These are phyloP conservation scores for Pelobates fuscus DNA, from an alignment of 2,113 vertebrate species.

Conservation along the genomic window DNA sequence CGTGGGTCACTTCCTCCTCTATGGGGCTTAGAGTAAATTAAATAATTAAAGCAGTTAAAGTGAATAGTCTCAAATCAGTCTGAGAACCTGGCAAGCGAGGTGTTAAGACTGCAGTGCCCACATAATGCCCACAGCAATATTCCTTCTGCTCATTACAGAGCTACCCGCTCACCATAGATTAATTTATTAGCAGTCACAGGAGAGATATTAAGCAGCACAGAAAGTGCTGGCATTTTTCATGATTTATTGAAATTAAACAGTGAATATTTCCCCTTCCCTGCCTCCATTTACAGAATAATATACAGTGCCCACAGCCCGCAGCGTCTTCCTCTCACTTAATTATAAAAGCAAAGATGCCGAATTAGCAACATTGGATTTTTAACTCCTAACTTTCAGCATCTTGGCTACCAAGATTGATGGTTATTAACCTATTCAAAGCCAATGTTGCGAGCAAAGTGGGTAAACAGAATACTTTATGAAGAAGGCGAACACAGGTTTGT, in stretches of 20 bases:
- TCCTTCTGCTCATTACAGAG: slow-evolving; percentile 29
- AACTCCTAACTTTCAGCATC: too few relatives aligned
- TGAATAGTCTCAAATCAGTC: too few relatives aligned
- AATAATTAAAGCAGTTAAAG: too few relatives aligned
- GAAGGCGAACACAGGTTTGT: too few relatives aligned
- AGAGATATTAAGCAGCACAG: slow-evolving; percentile 30
- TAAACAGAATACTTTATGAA: too few relatives aligned
- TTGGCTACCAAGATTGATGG: too few relatives aligned
- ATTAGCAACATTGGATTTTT: neutral
- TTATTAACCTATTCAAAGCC: too few relatives aligned
- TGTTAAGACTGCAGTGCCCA: slow-evolving; percentile 29
- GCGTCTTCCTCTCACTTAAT: slow-evolving; percentile 22
- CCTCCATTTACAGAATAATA: slow-evolving; percentile 27
- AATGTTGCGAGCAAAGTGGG: too few relatives aligned
- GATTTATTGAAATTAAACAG: slow-evolving; percentile 42
- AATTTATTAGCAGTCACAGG: slow-evolving; percentile 29
- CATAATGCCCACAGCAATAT: slow-evolving; percentile 35
- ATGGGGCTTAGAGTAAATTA: too few relatives aligned
- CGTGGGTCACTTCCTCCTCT: too few relatives aligned
- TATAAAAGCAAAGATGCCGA: slow-evolving; percentile 6
- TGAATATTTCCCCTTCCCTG: neutral
- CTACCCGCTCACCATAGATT: slow-evolving; percentile 19
- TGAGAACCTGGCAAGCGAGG: neutral
- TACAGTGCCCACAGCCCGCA: slow-evolving; percentile 6
- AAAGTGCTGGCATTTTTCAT: slow-evolving; percentile 32